phyloP scores from a whole-genome alignment of 2,113 vertebrate genomes.

The Pedetes capensis region DNA sequence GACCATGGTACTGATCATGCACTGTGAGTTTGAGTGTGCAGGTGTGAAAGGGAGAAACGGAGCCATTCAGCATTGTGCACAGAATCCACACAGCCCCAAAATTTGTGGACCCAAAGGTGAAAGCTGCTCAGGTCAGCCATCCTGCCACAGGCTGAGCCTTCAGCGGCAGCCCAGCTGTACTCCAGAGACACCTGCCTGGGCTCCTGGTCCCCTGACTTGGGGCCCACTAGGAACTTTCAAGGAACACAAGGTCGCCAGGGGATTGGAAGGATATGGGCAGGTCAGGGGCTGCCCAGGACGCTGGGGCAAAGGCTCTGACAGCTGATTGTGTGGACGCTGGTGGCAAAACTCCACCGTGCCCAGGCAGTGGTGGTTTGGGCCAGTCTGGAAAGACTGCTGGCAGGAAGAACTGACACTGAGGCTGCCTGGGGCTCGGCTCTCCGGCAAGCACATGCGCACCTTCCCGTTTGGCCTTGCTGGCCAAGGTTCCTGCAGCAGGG shows the following conservation, averaged over 20 bases:
- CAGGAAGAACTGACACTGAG: neutral
- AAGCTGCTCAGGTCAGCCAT: neutral
- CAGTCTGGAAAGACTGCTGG: neutral
- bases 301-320: neutral
- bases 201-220: no score
- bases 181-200: accelerated
- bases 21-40: no score
- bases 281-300: accelerated
- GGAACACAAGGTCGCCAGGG: no score
- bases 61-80: neutral
- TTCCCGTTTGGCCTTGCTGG: neutral
- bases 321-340: neutral
- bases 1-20: neutral
- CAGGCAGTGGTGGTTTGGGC: accelerated
- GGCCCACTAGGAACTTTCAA: accelerated
- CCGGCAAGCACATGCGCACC: accelerated
- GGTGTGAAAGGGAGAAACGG: neutral
- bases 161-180: neutral
- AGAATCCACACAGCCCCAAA: neutral
- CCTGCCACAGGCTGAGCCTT: no score
- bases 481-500: neutral
- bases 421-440: neutral
- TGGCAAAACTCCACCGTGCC: accelerated
- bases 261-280: accelerated
- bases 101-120: neutral